Evolutionary conservation across 2,797 vertebrate species (phyloP).

Genomic region (Centropyge bicolor): DNA sequence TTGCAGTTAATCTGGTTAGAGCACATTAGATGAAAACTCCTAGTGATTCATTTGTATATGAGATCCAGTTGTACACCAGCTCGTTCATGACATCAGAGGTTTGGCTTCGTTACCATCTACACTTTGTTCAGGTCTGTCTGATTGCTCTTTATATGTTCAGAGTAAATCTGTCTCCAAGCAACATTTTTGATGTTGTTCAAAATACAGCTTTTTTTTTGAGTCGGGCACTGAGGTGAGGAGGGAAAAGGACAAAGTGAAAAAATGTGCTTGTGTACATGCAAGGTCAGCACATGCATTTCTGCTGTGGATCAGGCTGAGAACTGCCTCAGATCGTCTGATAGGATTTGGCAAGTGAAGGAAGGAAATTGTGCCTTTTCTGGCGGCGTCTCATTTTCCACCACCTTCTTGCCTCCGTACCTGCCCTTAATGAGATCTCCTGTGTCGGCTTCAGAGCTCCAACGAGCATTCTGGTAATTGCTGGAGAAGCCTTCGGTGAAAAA

Average conservation of each 20-base stretch:
- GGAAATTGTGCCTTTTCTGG: slow-evolving; percentile 69
- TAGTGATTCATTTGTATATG: slow-evolving; percentile 62
- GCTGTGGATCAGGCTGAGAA: slow-evolving; percentile 39
- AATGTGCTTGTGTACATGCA: slow-evolving; percentile 29
- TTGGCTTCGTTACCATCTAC: slow-evolving; percentile 67
- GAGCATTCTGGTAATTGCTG: slow-evolving; percentile 18
- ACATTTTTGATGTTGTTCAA: slow-evolving; percentile 76
- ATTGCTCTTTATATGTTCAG: slow-evolving; percentile 62
- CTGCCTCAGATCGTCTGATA: slow-evolving; percentile 64
- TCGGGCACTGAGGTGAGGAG: not conserved
- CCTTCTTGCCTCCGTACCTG: slow-evolving; percentile 57
- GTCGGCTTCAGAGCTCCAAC: slow-evolving; percentile 20
- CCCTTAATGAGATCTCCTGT: slow-evolving; percentile 56
- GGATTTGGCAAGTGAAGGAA: slow-evolving; percentile 49
- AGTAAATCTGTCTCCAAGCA: slow-evolving; percentile 72
- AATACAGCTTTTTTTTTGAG: slow-evolving; percentile 51
- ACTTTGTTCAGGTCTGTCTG: slow-evolving; percentile 56
- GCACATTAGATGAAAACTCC: slow-evolving; percentile 31
- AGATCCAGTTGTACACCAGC: slow-evolving; percentile 58
- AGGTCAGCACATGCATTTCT: slow-evolving; percentile 33
- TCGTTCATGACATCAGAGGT: slow-evolving; percentile 70
- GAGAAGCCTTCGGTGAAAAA: slow-evolving; percentile 32
- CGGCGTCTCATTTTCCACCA: slow-evolving; percentile 65
- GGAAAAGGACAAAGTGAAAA: slow-evolving; percentile 10
- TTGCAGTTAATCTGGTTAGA: slow-evolving; percentile 28